Percentiles rank a stretch among this genome's conserved stretches.
Evolutionary conservation across 2,113 vertebrate species (phyloP).

Genomic region (Ailuropoda melanoleuca): DNA sequence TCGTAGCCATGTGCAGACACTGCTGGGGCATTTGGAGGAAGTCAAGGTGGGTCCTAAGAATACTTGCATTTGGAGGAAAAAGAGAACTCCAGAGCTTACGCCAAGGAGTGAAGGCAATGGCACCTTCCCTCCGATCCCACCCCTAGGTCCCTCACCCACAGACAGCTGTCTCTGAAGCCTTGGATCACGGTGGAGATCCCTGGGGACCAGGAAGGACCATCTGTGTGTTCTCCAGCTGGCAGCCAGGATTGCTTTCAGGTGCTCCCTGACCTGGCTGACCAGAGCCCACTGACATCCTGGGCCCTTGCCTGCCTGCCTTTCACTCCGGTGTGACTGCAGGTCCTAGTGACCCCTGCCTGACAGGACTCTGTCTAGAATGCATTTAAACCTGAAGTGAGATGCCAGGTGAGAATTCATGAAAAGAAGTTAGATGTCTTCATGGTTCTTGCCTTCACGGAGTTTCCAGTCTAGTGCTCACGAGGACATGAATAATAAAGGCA

Average conservation of each 20-base stretch:
- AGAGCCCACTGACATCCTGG: neutral
- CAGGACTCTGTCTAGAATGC: neutral
- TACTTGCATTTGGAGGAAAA: slow-evolving; percentile 1
- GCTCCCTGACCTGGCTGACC: neutral
- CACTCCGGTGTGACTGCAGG: neutral
- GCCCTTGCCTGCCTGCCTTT: neutral
- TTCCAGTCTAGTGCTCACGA: neutral
- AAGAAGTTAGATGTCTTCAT: neutral
- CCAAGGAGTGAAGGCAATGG: neutral
- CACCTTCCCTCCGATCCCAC: accelerated
- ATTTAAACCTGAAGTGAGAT: neutral
- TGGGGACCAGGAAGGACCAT: neutral
- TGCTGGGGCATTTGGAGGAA: neutral
- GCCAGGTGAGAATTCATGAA: neutral
- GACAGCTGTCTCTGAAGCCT: neutral
- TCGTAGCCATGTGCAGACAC: accelerated
- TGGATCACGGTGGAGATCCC: neutral
- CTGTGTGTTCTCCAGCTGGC: neutral
- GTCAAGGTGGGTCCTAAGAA: neutral
- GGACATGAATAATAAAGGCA: neutral
- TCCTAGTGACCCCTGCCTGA: neutral
- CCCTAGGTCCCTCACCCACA: neutral
- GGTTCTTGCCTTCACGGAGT: neutral
- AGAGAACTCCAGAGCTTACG: neutral
- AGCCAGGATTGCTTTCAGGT: neutral